Evolutionary conservation across 2,113 vertebrate species (phyloP).

Genomic region (Choloepus hoffmanni): DNA sequence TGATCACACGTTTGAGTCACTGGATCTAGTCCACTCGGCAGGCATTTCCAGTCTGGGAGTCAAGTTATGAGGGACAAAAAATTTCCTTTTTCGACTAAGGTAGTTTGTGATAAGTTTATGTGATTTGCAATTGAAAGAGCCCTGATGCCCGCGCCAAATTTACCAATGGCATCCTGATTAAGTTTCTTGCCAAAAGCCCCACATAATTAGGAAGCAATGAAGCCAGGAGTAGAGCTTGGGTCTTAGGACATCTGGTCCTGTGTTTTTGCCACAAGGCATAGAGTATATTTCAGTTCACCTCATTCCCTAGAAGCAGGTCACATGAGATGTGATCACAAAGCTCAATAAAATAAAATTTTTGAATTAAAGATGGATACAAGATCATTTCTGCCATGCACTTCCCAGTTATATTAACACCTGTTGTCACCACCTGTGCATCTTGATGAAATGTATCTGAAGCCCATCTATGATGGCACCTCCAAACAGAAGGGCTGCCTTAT

Average conservation of each 20-base stretch:
- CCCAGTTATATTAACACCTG: background rate
- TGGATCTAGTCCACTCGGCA: background rate
- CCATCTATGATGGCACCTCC: background rate
- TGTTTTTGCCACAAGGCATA: background rate
- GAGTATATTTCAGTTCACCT: background rate
- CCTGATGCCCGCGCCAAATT: background rate
- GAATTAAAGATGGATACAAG: background rate
- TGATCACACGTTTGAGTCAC: background rate
- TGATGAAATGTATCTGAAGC: background rate
- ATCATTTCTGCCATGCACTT: background rate
- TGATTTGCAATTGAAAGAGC: background rate
- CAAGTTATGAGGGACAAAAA: too few relatives aligned
- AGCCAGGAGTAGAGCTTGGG: background rate
- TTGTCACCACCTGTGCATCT: fast-evolving
- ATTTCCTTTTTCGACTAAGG: background rate
- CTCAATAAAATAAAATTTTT: background rate
- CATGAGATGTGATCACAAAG: background rate
- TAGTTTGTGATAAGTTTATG: background rate
- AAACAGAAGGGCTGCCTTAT: background rate
- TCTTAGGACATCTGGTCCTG: background rate
- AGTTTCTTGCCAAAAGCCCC: background rate
- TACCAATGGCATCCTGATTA: background rate
- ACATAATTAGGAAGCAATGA: background rate
- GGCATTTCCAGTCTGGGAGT: background rate
- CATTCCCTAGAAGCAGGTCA: background rate